Evolutionary conservation across 2,888 invertebrate genomes (phyloP).

Genomic region (Peribatodes rhomboidaria): DNA sequence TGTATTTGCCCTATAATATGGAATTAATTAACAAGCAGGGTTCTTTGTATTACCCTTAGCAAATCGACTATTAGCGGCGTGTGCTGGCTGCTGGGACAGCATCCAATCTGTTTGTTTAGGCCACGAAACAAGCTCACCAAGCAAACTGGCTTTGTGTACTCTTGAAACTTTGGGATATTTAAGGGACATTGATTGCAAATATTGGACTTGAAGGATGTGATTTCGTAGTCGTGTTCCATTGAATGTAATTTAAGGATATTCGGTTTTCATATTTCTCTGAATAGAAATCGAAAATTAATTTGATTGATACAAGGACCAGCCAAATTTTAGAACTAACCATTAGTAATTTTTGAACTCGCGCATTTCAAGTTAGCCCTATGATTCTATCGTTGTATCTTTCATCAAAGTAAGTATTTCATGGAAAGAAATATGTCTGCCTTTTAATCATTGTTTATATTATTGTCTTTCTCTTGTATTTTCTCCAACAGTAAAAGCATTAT

Average conservation of each 20-base stretch:
- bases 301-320: too few relatives aligned
- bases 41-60: conserved; percentile 41
- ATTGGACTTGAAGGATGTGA: conserved; percentile 6
- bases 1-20: conserved; percentile 23
- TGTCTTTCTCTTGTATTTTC: neutral
- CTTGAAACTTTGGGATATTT: conserved; percentile 29
- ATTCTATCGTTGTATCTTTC: too few relatives aligned
- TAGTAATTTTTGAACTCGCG: too few relatives aligned
- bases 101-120: conserved; percentile 52
- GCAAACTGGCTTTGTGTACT: conserved; percentile 29
- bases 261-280: too few relatives aligned
- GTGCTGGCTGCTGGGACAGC: conserved; percentile 42
- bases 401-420: too few relatives aligned
- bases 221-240: neutral
- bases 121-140: conserved; percentile 19
- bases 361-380: too few relatives aligned
- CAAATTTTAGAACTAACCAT: too few relatives aligned
- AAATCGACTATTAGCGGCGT: conserved; percentile 48
- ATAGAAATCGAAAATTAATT: too few relatives aligned
- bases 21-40: conserved; percentile 21
- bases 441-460: too few relatives aligned
- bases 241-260: too few relatives aligned
- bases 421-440: too few relatives aligned
- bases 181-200: conserved; percentile 16
- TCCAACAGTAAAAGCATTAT: conserved; percentile 12